Evolutionary conservation across 2,888 invertebrate species (phyloP), one percentile per base, ranked within the genome.

Genomic region (Apamea epomidion): DNA sequence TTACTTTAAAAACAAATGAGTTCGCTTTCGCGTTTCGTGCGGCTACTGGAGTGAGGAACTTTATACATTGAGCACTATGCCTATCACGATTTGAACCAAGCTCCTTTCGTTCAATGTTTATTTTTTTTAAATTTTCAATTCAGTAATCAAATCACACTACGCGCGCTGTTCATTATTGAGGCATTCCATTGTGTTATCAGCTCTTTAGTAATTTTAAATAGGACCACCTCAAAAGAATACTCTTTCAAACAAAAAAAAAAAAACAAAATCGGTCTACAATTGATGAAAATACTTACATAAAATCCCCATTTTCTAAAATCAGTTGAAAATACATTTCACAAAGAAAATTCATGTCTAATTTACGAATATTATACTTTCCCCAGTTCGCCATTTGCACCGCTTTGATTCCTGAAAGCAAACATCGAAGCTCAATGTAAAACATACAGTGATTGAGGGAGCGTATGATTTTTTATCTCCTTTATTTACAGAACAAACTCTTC

Each of bases 401-500:
- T 75, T 87, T 87, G 71, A 85, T 74, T 76, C 29, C 16, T 48
- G 8, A 82, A 81, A 73, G 32, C 45, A 88, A 81, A 73, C 71
- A 81, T 51, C 18, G 45, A 14, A 70, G 32, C 54, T 72, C 64
- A 69, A 68, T 70, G 69, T 60, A 72, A 81, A 80, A 62, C 54
- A 79, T n/a, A 71, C 74, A 70, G 64, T 70, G 78, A 81, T 74
- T 83, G 75, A 73, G 71, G 32, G 51, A 32, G 78, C 75, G 82
- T 90, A 89, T 89, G 85, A 87, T 90, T 91, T 90, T 90, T 85
- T 86, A 75, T 82, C 76, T 73, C 70, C 70, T 75, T 78, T 90
- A 83, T 91, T 90, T 90, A 86, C 88, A 76, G 74, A 86, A 79
- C 87, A 90, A 91, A 91, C 86, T 81, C 67, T 48, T 67, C 65